Conservation (phyloP, 1,140 invertebrate species). For the Parapsyche elsis region DNA sequence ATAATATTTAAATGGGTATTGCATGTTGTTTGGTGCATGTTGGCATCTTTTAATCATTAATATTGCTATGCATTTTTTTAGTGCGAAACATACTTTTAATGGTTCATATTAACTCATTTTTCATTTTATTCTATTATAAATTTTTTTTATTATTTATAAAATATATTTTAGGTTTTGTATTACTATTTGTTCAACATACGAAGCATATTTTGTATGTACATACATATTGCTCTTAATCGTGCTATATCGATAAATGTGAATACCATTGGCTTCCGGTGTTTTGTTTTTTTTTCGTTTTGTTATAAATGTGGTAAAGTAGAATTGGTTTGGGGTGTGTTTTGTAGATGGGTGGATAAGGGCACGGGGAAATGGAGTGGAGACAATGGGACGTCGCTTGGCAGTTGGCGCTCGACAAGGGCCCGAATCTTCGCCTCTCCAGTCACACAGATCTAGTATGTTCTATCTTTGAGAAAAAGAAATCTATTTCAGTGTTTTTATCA, state of each 20-base stretch:
- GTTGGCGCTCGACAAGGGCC: constrained; percentile 72
- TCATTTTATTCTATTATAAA: too few species aligned
- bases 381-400: constrained; percentile 73
- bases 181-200: neutral
- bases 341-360: constrained; percentile 69
- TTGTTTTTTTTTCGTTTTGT: neutral
- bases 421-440: constrained; percentile 82
- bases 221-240: too few species aligned
- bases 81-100: too few species aligned
- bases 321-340: constrained; percentile 56
- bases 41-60: too few species aligned
- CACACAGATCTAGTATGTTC: constrained; percentile 82
- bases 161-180: neutral
- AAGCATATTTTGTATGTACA: neutral
- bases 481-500: too few species aligned
- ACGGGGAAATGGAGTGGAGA: constrained; percentile 67
- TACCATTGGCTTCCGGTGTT: constrained; percentile 43
- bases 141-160: neutral
- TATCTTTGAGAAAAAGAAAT: neutral
- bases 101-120: too few species aligned
- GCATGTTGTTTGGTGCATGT: constrained; percentile 1
- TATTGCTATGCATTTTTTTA: too few species aligned
- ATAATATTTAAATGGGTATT: neutral
- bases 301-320: constrained; percentile 40
- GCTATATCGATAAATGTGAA: neutral